Evolutionary conservation across 2,113 vertebrate species (phyloP), one percentile per base, ranked within the genome.

Genomic region (Upupa epops): DNA sequence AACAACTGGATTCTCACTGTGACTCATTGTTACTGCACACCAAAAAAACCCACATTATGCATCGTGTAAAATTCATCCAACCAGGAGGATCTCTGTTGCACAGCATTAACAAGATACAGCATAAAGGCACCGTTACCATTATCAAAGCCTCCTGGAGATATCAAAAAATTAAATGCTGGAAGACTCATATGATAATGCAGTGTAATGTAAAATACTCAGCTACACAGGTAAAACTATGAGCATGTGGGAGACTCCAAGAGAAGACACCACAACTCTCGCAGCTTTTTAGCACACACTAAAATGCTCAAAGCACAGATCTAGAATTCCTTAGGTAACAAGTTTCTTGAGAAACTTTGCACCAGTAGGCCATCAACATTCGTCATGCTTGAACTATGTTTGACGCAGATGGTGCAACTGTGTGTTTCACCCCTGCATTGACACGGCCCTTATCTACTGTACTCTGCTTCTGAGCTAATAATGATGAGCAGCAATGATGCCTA

Each of bases 161-260:
- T 0, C n/a, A 79, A 75, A 87, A 52, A 16, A 64, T 17, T n/a
- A 34, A 78, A 21, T 25, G 82, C 22, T 8, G 40, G 68, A 17
- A 16, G n/a, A 92, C n/a, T 58, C 6, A 0, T 11, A 46, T 13
- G n/a, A 69, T 29, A 54, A 52, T 2, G 4, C 2, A 1, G n/a
- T 59, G 15, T 3, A 74, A 69, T 3, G 6, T 34, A 69, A 91
- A 75, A 87, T 13, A 73, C 8, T 61, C 10, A 4, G 45, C 29
- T 36, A 46, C 31, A 34, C 40, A 69, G 24, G 31, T 34, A 40
- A 63, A 71, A 17, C 13, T 56, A 40, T 24, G 22, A 61, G 74
- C 29, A 64, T 46, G 54, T 11, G 3, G 22, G 32, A 58, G 17
- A 37, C 5, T 49, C 78, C 51, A 65, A 56, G 37, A 75, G 25